phyloP scores from a whole-genome alignment of 1,140 invertebrate genomes.

The Caenorhabditis elegans region WBcel235 BX284603.4:8117501-8118000 shows the following conservation, averaged over 20 bases:
- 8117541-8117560: background rate
- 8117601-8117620: background rate
- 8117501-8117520: background rate
- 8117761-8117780: constrained; percentile 7
- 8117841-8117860: background rate
- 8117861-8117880: background rate
- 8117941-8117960: background rate
- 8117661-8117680: background rate
- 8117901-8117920: background rate
- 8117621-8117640: background rate
- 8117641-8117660: background rate
- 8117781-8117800: background rate
- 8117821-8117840: background rate
- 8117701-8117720: constrained; percentile 19
- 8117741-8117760: background rate
- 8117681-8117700: background rate
- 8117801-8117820: background rate
- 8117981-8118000: background rate
- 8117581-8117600: background rate
- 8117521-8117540: background rate
- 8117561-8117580: background rate
- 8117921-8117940: background rate
- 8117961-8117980: background rate
- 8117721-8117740: background rate
- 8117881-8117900: background rate